These are phyloP conservation scores for Nerophis lumbriciformis DNA, from an alignment of 2,113 vertebrate genomes.

Conservation along the genomic window DNA sequence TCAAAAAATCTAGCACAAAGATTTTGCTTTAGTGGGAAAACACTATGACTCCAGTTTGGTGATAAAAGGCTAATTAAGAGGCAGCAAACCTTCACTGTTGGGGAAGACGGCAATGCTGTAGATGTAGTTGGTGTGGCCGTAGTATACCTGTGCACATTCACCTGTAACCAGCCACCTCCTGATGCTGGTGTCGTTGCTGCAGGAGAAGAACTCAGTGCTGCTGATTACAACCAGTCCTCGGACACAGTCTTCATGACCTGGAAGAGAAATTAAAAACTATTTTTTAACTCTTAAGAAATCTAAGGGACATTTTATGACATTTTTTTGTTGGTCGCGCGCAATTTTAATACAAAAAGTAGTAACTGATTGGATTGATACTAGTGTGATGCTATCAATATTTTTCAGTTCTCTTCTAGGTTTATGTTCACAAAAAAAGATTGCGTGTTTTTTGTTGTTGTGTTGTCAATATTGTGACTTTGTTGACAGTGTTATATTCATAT, in stretches of 20 bases:
- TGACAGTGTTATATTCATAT: too few relatives aligned
- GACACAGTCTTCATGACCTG: constrained; percentile 97
- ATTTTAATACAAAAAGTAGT: too few relatives aligned
- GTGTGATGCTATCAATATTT: too few relatives aligned
- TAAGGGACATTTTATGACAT: too few relatives aligned
- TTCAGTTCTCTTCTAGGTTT: too few relatives aligned
- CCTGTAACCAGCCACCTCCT: constrained; percentile 92
- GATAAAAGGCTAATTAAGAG: not conserved
- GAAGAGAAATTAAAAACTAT: constrained; percentile 18
- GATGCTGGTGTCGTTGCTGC: constrained; percentile 91
- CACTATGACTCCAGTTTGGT: not conserved
- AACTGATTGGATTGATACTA: too few relatives aligned
- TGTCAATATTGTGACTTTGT: too few relatives aligned
- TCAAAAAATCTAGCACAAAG: constrained; percentile 81
- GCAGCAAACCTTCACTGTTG: constrained; percentile 79
- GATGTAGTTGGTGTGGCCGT: constrained; percentile 95
- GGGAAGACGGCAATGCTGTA: constrained; percentile 92
- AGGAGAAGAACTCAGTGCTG: constrained; percentile 91
- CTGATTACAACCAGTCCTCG: constrained; percentile 88
- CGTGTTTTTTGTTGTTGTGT: too few relatives aligned
- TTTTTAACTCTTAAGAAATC: not conserved
- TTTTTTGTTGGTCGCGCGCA: too few relatives aligned
- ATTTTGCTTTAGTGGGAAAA: not conserved
- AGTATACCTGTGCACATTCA: constrained; percentile 87
- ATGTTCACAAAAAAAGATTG: too few relatives aligned